Percentiles rank a stretch among this genome's conserved stretches.
Evolutionary conservation across 2,797 vertebrate genomes (phyloP).

Genomic region (Chiloscyllium punctatum): DNA sequence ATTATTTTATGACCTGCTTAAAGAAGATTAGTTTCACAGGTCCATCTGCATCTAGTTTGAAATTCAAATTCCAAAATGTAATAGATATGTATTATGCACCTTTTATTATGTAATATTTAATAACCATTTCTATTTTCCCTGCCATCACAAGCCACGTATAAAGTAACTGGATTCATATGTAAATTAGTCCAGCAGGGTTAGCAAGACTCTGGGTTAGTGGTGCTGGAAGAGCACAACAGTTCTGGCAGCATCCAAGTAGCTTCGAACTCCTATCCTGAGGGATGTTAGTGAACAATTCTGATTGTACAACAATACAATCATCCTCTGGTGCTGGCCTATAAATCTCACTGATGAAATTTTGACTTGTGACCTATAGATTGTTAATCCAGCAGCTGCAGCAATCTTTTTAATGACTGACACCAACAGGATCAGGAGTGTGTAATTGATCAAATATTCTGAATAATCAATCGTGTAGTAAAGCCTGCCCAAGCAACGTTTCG

Average conservation of each 20-base stretch:
- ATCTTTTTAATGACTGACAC: too few relatives aligned
- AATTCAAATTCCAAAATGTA: too few relatives aligned
- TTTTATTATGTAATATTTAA: not conserved
- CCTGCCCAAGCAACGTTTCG: too few relatives aligned
- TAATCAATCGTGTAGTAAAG: too few relatives aligned
- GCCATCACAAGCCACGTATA: not conserved
- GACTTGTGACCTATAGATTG: not conserved
- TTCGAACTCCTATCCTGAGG: not conserved
- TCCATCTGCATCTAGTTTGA: too few relatives aligned
- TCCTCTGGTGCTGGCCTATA: not conserved
- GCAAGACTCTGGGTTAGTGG: too few relatives aligned
- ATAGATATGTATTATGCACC: not conserved
- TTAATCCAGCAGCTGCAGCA: not conserved
- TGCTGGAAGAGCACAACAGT: too few relatives aligned
- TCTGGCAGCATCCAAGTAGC: too few relatives aligned
- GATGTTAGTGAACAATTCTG: not conserved
- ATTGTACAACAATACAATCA: not conserved
- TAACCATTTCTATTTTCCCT: not conserved
- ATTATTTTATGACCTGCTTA: too few relatives aligned
- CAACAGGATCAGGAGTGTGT: too few relatives aligned
- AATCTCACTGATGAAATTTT: not conserved
- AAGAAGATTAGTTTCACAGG: too few relatives aligned
- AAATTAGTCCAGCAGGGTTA: not conserved
- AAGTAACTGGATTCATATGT: not conserved
- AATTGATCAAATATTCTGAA: too few relatives aligned